Conservation (phyloP, 2,888 invertebrate species). For the Melipona beecheii region DNA sequence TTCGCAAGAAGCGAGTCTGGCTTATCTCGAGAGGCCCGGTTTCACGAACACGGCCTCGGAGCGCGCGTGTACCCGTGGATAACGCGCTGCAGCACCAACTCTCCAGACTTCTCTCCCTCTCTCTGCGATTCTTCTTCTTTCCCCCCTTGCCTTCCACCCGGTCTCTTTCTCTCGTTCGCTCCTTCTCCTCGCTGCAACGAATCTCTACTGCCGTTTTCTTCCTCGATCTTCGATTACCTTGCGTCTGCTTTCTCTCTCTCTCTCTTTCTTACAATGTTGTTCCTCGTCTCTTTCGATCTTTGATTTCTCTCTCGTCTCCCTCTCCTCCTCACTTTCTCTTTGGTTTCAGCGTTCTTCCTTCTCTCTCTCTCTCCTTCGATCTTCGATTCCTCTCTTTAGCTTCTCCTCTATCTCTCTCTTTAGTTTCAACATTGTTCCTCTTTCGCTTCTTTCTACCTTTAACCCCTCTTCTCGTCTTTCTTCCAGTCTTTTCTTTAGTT, state of each 20-base stretch:
- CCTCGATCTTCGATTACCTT: constrained; percentile 29
- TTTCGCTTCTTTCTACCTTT: not conserved
- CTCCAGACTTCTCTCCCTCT: constrained; percentile 26
- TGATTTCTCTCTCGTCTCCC: constrained; percentile 11
- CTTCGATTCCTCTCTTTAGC: not conserved
- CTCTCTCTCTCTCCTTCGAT: not conserved
- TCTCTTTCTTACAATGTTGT: not conserved
- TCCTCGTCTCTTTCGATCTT: constrained; percentile 35
- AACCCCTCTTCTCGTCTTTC: not conserved
- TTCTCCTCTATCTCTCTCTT: not conserved
- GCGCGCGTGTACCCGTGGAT: constrained; percentile 57
- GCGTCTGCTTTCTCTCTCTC: constrained; percentile 21
- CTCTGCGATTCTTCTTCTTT: constrained; percentile 20
- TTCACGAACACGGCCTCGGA: constrained; percentile 62
- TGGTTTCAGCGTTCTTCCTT: no score
- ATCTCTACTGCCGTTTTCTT: not conserved
- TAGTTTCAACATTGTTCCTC: no score
- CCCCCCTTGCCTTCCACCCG: constrained; percentile 16
- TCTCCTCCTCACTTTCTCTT: not conserved
- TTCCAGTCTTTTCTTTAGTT: not conserved
- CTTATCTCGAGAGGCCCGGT: constrained; percentile 70
- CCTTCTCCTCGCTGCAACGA: constrained; percentile 10
- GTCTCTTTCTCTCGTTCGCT: constrained; percentile 28
- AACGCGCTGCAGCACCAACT: constrained; percentile 60
- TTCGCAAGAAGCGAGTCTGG: constrained; percentile 64